A percentile compares a stretch with the other conserved stretches of the same genome.
phyloP scores from a whole-genome alignment of 1,140 invertebrate genomes.

The Atta cephalotes region DNA sequence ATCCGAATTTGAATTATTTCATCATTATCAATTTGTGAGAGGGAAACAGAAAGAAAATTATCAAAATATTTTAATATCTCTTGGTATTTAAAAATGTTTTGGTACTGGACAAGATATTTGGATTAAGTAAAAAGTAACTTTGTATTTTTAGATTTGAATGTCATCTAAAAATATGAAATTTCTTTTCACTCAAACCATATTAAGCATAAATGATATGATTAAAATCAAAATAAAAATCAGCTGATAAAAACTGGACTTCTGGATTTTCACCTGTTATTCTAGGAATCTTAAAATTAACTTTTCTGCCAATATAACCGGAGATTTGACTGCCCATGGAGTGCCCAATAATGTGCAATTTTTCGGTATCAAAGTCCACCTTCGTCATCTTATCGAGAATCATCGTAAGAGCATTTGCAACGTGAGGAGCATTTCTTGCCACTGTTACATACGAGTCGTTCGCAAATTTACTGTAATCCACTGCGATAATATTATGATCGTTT shows the following conservation, averaged over 20 bases:
- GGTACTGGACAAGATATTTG: not conserved
- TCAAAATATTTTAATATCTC: constrained; percentile 2
- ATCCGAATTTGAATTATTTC: not conserved
- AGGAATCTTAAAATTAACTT: constrained; percentile 77
- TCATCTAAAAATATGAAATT: too few species aligned
- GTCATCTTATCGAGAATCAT: constrained; percentile 68
- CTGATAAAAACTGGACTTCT: constrained; percentile 3
- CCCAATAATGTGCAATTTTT: constrained; percentile 89
- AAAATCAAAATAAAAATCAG: not conserved
- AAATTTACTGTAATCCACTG: constrained; percentile 88
- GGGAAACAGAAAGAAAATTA: not conserved
- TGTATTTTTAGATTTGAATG: too few species aligned
- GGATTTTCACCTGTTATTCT: constrained; percentile 80
- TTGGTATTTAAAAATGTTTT: not conserved
- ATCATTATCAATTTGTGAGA: not conserved
- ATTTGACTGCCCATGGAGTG: constrained; percentile 92
- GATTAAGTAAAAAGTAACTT: too few species aligned
- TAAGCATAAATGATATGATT: not conserved
- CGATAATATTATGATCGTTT: constrained; percentile 81
- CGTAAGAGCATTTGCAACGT: constrained; percentile 78
- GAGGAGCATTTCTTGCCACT: constrained; percentile 85
- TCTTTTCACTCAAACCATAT: too few species aligned
- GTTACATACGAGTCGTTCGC: constrained; percentile 87
- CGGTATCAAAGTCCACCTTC: constrained; percentile 76
- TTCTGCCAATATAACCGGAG: constrained; percentile 88